Base-by-base conservation (phyloP, 2,113 vertebrate species). In the Tupaia chinensis region DNA sequence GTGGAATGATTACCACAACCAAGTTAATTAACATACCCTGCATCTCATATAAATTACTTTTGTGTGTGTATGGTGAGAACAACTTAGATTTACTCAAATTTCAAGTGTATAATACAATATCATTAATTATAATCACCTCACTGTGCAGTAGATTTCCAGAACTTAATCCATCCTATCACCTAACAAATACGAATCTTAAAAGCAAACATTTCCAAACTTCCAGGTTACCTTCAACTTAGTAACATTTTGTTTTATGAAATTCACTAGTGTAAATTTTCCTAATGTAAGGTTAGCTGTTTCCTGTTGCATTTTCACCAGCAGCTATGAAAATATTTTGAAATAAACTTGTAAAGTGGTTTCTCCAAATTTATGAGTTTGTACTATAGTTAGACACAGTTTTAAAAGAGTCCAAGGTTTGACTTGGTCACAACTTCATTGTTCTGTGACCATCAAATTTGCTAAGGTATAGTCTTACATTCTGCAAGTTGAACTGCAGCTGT, bases 401-500 rank as follows among this genome's bases (percentile, higher is more conserved):
- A 78, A 95, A 96, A 98, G 44, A 95, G 0, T 90, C 8, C 17
- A 79, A 66, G 56, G 73, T 23, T 83, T 93, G 94, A 17, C 82
- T 54, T 86, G 88, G 22, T n/a, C 88, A 7, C 15, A 25, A 97
- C 91, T 29, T 68, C 32, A 70, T 69, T 93, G 74, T 84, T 25
- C 23, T 23, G 86, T 13, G 92, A 88, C 65, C 81, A 29, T 63
- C 3, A 27, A 96, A 91, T 94, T 44, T 91, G 73, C 22, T 80
- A 95, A 96, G 44, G 82, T 0, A 82, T 4, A 84, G 34, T 65
- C 99, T 99, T 99, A 99, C 99, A 11, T 99, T 99, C 97, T 99
- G 99, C 76, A 99, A 99, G 98, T 99, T 99, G 99, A 99, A 99
- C 98, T 99, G 99, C 91, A 99, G 98, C 97, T 99, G 99, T 70